A percentile compares a stretch with the other conserved stretches of the same genome.
Conservation (phyloP, 2,888 invertebrate species). For the Troglohyphantes excavatus region DNA sequence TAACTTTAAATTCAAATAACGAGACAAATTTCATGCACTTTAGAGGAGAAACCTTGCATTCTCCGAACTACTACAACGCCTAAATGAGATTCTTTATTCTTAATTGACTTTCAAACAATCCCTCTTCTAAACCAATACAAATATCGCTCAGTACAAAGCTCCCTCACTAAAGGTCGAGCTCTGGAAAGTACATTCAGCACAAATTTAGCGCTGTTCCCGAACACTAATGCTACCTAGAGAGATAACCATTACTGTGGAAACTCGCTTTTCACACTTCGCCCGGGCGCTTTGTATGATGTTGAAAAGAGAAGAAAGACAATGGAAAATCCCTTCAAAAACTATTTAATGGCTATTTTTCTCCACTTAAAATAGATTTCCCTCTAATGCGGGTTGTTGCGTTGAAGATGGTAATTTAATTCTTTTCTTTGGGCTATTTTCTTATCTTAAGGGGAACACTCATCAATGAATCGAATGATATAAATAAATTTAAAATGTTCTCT, state of each 20-base stretch:
- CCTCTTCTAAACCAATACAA: constrained; percentile 32
- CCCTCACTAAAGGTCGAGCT: background rate
- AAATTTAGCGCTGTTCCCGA: constrained; percentile 1
- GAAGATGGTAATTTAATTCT: constrained; percentile 39
- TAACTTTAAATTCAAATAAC: too few relatives aligned
- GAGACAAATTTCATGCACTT: too few relatives aligned
- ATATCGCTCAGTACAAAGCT: background rate
- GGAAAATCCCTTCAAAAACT: constrained; percentile 42
- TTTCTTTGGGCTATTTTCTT: background rate
- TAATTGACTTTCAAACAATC: constrained; percentile 41
- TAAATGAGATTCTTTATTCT: constrained; percentile 34
- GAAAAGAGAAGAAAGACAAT: background rate
- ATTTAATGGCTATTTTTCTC: constrained; percentile 58
- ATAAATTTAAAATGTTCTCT: background rate
- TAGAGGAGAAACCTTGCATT: background rate
- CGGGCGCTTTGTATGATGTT: background rate
- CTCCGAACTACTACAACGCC: background rate
- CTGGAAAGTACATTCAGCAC: background rate
- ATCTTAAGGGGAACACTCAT: background rate
- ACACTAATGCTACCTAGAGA: background rate
- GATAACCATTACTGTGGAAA: constrained; percentile 34
- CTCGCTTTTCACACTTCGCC: constrained; percentile 20
- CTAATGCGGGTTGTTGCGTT: constrained; percentile 43
- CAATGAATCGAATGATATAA: background rate
- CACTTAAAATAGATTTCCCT: constrained; percentile 29